Evolutionary conservation across 2,888 invertebrate genomes (phyloP).

Genomic region (Cephonodes hylas): DNA sequence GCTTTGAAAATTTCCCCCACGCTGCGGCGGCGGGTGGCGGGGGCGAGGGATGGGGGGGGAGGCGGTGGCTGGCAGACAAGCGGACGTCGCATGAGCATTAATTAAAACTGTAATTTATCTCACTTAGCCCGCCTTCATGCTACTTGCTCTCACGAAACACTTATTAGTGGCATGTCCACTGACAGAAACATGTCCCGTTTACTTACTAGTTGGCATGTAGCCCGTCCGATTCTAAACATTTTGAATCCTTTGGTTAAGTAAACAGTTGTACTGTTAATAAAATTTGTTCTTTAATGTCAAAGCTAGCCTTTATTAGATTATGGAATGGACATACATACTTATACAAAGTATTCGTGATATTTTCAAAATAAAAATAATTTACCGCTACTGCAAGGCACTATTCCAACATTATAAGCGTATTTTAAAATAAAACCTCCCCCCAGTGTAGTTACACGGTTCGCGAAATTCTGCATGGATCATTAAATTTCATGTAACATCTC

Average conservation of each 20-base stretch:
- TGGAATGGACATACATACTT: neutral
- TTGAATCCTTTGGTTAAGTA: neutral
- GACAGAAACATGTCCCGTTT: constrained; percentile 24
- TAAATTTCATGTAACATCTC: constrained; percentile 31
- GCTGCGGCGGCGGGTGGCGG: constrained; percentile 13
- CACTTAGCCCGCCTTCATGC: constrained; percentile 39
- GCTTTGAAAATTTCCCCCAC: constrained; percentile 40
- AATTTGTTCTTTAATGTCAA: no score
- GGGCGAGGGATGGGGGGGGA: neutral
- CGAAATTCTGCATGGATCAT: constrained; percentile 32
- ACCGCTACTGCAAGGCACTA: neutral
- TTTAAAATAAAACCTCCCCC: constrained; percentile 14
- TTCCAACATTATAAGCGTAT: constrained; percentile 18
- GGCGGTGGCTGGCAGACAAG: constrained; percentile 29
- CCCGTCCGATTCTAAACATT: neutral
- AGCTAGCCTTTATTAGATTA: no score
- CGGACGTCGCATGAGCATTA: constrained; percentile 40
- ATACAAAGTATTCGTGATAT: neutral
- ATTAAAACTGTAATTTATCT: constrained; percentile 60
- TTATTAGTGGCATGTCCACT: constrained; percentile 25
- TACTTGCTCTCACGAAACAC: constrained; percentile 31
- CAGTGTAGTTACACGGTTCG: constrained; percentile 23
- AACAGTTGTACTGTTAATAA: neutral
- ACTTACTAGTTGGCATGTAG: constrained; percentile 16
- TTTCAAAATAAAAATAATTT: neutral